These are phyloP conservation scores for Hylomyscus alleni DNA, from an alignment of 2,797 vertebrate species.

Conservation along the genomic window DNA sequence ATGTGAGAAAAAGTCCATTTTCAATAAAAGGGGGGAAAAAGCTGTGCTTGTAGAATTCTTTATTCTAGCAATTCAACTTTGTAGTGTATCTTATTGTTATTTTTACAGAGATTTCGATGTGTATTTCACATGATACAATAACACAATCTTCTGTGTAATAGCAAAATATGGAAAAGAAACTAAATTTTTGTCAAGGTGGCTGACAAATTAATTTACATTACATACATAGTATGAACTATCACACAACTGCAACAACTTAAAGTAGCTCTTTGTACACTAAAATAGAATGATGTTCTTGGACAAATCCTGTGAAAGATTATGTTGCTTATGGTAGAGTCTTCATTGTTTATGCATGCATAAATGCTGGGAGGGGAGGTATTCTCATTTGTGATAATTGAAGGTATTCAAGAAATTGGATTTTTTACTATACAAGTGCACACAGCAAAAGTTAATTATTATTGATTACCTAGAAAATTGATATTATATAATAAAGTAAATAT, in stretches of 20 bases:
- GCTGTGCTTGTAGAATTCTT: not conserved
- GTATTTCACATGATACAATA: not conserved
- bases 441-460: not conserved
- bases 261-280: not conserved
- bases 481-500: not conserved
- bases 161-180: conserved; percentile 1
- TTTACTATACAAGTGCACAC: not conserved
- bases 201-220: not conserved
- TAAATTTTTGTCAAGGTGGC: not conserved
- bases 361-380: not conserved
- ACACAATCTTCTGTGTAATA: not conserved
- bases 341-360: not conserved
- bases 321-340: not conserved
- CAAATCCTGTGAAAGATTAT: not conserved
- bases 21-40: not conserved
- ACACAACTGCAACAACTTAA: not conserved
- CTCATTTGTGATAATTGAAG: not conserved
- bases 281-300: not conserved
- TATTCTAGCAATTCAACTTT: conserved; percentile 15
- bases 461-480: not conserved
- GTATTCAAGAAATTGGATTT: not conserved
- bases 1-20: not conserved
- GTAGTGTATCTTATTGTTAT: not conserved
- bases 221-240: not conserved
- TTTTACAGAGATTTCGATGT: not conserved